Percentiles rank a stretch among this genome's conserved stretches.
Conservation (phyloP, 2,888 invertebrate species). For the Aphidius colemani region DNA sequence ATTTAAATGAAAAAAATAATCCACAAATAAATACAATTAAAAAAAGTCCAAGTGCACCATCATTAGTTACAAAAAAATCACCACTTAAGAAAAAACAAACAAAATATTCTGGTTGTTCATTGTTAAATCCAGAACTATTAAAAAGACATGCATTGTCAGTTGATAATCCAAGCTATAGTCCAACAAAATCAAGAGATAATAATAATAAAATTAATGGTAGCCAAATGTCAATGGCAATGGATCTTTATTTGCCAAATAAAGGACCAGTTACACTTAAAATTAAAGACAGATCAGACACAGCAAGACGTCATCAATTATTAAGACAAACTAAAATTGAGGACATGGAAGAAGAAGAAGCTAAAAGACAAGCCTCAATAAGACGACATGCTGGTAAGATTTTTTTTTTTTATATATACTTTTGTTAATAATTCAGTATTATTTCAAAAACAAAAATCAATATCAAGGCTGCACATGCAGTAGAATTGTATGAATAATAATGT, state of each 20-base stretch:
- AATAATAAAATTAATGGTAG: slow-evolving; percentile 66
- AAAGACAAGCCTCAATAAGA: slow-evolving; percentile 33
- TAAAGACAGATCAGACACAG: slow-evolving; percentile 70
- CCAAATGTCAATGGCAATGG: slow-evolving; percentile 77
- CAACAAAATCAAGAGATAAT: slow-evolving; percentile 50
- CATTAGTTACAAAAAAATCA: slow-evolving; percentile 60
- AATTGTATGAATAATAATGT: not conserved
- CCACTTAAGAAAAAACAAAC: slow-evolving; percentile 43
- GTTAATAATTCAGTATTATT: not conserved
- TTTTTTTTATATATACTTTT: not conserved
- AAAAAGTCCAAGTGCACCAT: slow-evolving; percentile 68
- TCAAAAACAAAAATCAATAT: not conserved
- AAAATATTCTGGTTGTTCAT: slow-evolving; percentile 62
- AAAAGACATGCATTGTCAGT: slow-evolving; percentile 83
- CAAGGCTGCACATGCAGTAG: no score
- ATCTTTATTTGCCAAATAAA: slow-evolving; percentile 71
- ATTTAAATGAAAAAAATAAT: slow-evolving; percentile 46
- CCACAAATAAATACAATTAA: slow-evolving; percentile 49
- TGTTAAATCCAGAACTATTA: slow-evolving; percentile 69
- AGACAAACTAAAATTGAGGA: slow-evolving; percentile 79
- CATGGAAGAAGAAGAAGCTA: slow-evolving; percentile 62
- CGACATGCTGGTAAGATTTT: slow-evolving; percentile 29
- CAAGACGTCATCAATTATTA: slow-evolving; percentile 74
- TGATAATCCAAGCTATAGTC: slow-evolving; percentile 70
- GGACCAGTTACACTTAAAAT: slow-evolving; percentile 67